Conservation (phyloP, 2,113 vertebrate genomes). For the Puma concolor region DNA sequence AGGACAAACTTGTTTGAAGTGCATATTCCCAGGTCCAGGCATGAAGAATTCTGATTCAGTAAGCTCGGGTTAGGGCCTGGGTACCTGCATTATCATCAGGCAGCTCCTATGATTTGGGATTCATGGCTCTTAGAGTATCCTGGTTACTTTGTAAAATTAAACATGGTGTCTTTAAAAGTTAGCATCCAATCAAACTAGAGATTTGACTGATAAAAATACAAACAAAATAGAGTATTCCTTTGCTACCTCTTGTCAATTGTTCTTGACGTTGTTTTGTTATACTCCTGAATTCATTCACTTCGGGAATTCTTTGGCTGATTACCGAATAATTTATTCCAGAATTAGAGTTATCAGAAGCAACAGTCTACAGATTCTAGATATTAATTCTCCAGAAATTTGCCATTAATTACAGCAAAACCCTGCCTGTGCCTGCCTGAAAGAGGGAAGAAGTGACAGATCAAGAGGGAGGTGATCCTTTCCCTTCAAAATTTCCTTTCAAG, state of each 20-base stretch:
- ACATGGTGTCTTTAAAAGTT: background rate
- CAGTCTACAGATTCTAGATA: background rate
- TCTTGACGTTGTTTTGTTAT: background rate
- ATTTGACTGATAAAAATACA: background rate
- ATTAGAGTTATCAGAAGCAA: constrained; percentile 23
- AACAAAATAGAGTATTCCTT: background rate
- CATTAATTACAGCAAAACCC: background rate
- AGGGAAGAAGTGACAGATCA: background rate
- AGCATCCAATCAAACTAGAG: background rate
- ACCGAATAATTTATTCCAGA: background rate
- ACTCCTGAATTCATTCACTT: background rate
- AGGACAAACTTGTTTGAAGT: background rate
- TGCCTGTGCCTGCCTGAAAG: background rate
- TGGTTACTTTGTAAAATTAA: background rate
- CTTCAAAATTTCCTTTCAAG: constrained; percentile 17
- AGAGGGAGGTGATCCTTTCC: background rate
- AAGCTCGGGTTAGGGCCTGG: background rate
- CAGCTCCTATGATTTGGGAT: background rate
- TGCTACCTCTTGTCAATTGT: background rate
- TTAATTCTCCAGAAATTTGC: background rate
- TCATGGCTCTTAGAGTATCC: background rate
- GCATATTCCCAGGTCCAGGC: background rate
- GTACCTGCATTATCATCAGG: background rate
- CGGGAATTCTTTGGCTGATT: constrained; percentile 12
- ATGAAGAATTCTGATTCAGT: background rate